Evolutionary conservation across 2,888 invertebrate species (phyloP).

Genomic region (Chloroclysta siterata): DNA sequence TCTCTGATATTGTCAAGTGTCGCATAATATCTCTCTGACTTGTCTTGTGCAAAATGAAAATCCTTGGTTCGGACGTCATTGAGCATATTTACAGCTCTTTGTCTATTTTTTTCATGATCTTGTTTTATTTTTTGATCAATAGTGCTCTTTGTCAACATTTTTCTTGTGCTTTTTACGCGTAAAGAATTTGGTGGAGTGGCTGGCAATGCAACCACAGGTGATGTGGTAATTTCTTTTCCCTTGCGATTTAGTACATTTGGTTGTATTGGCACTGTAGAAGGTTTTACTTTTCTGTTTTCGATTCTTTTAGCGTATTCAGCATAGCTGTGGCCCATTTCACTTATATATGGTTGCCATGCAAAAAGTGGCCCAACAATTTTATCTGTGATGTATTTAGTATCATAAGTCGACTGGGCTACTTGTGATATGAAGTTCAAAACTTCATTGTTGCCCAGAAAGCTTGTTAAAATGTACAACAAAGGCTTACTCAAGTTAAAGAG

Average conservation of each 20-base stretch:
- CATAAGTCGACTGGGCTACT: constrained; percentile 77
- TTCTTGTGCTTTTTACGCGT: constrained; percentile 49
- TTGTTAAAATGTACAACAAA: constrained; percentile 65
- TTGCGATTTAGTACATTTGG: constrained; percentile 67
- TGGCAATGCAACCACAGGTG: constrained; percentile 42
- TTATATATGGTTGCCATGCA: constrained; percentile 75
- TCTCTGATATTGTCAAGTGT: constrained; percentile 55
- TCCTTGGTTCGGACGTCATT: constrained; percentile 63
- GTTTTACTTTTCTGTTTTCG: constrained; percentile 62
- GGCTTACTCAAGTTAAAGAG: constrained; percentile 72
- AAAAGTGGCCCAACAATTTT: constrained; percentile 79
- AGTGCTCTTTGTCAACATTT: constrained; percentile 66
- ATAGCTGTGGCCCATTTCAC: constrained; percentile 71
- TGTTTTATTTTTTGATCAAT: constrained; percentile 70
- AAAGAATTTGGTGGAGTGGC: constrained; percentile 62
- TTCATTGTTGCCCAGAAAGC: constrained; percentile 75
- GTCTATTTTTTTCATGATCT: constrained; percentile 67
- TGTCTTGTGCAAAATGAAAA: constrained; percentile 60
- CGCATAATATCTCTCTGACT: constrained; percentile 58
- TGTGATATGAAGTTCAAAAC: constrained; percentile 73
- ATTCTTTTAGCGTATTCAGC: constrained; percentile 64
- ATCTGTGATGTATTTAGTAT: constrained; percentile 77
- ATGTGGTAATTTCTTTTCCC: constrained; percentile 43
- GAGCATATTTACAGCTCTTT: constrained; percentile 61
- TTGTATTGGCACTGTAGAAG: constrained; percentile 65